These are phyloP conservation scores for Athripsodes cinereus DNA, from an alignment of 2,888 invertebrate species.

Conservation along the genomic window DNA sequence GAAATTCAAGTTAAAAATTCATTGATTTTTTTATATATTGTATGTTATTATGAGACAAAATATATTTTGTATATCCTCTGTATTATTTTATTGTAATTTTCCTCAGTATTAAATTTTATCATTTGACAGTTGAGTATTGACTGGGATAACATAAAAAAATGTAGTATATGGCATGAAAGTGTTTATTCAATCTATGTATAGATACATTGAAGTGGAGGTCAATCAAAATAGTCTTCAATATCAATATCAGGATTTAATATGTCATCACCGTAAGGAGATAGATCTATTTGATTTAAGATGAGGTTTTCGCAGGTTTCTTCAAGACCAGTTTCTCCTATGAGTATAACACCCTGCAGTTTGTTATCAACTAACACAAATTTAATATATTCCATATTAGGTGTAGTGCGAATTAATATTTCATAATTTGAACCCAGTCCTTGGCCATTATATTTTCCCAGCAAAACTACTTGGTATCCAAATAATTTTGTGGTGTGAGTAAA, in stretches of 20 bases:
- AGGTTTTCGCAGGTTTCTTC: slow-evolving; percentile 98
- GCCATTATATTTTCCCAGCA: slow-evolving; percentile 89
- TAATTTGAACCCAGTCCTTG: slow-evolving; percentile 76
- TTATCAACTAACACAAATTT: slow-evolving; percentile 84
- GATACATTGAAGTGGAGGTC: too few relatives aligned
- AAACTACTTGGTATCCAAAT: slow-evolving; percentile 88
- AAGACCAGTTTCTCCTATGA: slow-evolving; percentile 94
- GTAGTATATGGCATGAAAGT: too few relatives aligned
- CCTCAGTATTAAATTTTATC: too few relatives aligned
- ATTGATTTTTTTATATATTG: too few relatives aligned
- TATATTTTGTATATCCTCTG: too few relatives aligned
- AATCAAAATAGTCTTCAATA: slow-evolving; percentile 99
- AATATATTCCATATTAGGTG: slow-evolving; percentile 73
- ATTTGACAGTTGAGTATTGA: too few relatives aligned
- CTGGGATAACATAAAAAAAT: too few relatives aligned
- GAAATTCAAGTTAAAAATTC: too few relatives aligned
- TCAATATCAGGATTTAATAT: slow-evolving; percentile 93
- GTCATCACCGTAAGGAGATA: slow-evolving; percentile 83
- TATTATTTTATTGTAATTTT: too few relatives aligned
- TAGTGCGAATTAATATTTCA: slow-evolving; percentile 79
- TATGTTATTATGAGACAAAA: too few relatives aligned
- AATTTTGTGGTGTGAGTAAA: slow-evolving; percentile 95
- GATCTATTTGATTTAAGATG: slow-evolving; percentile 89
- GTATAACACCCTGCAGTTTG: slow-evolving; percentile 83
- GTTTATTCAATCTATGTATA: too few relatives aligned